Conservation (phyloP, 2,888 invertebrate species). For the Ophion slaviceki region DNA sequence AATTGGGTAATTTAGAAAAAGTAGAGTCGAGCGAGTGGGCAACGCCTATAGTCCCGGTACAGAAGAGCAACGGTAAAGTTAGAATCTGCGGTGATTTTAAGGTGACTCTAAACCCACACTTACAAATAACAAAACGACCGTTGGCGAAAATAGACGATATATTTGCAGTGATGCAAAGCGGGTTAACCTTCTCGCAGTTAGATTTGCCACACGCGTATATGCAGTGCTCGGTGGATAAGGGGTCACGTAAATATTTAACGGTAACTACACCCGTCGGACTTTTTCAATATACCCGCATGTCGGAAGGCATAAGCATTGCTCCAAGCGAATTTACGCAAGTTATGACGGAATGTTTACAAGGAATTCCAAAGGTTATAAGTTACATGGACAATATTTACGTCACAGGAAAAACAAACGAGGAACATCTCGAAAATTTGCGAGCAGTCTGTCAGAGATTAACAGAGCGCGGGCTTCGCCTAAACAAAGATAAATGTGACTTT, state of each 20-base stretch:
- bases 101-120: conserved; percentile 56
- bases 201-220: conserved; percentile 64
- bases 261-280: conserved; percentile 31
- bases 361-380: conserved; percentile 28
- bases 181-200: conserved; percentile 70
- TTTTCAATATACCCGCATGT: conserved; percentile 30
- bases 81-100: too few species aligned
- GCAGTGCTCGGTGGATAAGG: conserved; percentile 54
- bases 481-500: conserved; percentile 71
- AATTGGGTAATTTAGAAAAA: conserved; percentile 67
- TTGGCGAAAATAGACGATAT: conserved; percentile 69
- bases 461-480: conserved; percentile 36
- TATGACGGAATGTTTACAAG: conserved; percentile 55
- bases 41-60: conserved; percentile 74
- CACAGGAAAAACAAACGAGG: conserved; percentile 37
- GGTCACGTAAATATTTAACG: conserved; percentile 22
- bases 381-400: conserved; percentile 54
- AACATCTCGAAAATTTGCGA: conserved; percentile 37
- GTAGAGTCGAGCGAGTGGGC: conserved; percentile 75
- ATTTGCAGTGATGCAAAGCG: conserved; percentile 70
- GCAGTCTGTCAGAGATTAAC: conserved; percentile 40
- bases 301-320: conserved; percentile 34
- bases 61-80: conserved; percentile 15
- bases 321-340: conserved; percentile 44
- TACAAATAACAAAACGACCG: conserved; percentile 71